phyloP scores from a whole-genome alignment of 2,113 vertebrate species.

The Neofelis nebulosa region DNA sequence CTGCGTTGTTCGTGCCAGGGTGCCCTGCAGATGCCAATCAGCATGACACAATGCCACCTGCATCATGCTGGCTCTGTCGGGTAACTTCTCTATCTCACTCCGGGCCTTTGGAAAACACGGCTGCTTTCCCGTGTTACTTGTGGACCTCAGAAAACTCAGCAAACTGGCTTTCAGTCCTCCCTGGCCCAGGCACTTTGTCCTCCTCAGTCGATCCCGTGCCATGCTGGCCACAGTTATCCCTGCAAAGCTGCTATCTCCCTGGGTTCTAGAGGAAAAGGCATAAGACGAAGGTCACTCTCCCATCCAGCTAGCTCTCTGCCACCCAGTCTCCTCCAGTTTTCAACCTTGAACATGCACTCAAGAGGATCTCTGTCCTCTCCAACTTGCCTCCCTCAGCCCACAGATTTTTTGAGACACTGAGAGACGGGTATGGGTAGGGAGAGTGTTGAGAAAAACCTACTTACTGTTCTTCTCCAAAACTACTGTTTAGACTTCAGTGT shows the following conservation, averaged over 20 bases:
- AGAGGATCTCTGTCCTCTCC: neutral
- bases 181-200: neutral
- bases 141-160: neutral
- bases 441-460: neutral
- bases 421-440: neutral
- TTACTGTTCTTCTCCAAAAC: neutral
- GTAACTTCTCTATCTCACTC: neutral
- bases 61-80: neutral
- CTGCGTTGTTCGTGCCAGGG: neutral
- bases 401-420: neutral
- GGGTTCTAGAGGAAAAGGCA: neutral
- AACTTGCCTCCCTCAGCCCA: neutral
- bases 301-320: neutral
- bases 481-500: neutral
- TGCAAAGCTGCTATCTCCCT: neutral
- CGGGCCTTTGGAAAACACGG: neutral
- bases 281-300: neutral
- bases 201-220: neutral
- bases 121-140: neutral
- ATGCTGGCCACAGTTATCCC: neutral
- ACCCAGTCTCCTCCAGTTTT: neutral
- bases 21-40: neutral
- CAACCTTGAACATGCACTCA: neutral
- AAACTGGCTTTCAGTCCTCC: neutral
- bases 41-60: accelerated